Base-by-base conservation (phyloP, 2,797 vertebrate genomes). In the Alcedo atthis region DNA sequence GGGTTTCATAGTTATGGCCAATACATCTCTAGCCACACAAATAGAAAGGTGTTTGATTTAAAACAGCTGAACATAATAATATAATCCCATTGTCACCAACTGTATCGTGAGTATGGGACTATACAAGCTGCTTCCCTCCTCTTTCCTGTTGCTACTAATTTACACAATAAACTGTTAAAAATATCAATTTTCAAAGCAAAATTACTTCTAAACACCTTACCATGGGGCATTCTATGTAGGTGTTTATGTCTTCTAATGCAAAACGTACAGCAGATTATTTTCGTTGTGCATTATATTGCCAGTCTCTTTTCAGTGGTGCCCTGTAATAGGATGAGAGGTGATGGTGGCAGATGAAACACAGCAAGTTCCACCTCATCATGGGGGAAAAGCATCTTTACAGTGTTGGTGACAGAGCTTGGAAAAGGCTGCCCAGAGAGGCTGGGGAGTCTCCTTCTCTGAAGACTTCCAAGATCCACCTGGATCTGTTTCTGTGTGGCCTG, bases 11-110 rank as follows among this genome's bases (percentile, higher is more conserved):
- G 10, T 15, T 0, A 3, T 5, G 57, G 40, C 6, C 48, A 73
- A 35, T 8, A 84, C 12, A 28, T 7, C 74, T n/a, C 25, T 15
- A 49, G 35, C 28, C 0, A 0, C 3, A 57, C 28, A 8, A 8
- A 12, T 0, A 55, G 21, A 59, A 37, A 18, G 24, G 11, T 42
- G 22, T 40, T 79, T 37, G 15, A 62, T 45, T 58, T 69, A 43
- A 73, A 87, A 77, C 6, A 77, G 9, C 35, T 51, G 18, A 86
- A 70, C 1, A 10, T 5, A 0, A 0, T 22, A 33, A 4, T 22
- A 48, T 10, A 64, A 59, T 21, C 73, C 45, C 19, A 59, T 21
- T 17, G n/a, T 35, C 12, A 61, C 9, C 45, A 69, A 15, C 13
- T 19, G 5, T 10, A 14, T 2, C 17, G 57, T 4, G 12, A 53